phyloP scores from a whole-genome alignment of 2,888 invertebrate genomes.

The Hetaerina titia region DNA sequence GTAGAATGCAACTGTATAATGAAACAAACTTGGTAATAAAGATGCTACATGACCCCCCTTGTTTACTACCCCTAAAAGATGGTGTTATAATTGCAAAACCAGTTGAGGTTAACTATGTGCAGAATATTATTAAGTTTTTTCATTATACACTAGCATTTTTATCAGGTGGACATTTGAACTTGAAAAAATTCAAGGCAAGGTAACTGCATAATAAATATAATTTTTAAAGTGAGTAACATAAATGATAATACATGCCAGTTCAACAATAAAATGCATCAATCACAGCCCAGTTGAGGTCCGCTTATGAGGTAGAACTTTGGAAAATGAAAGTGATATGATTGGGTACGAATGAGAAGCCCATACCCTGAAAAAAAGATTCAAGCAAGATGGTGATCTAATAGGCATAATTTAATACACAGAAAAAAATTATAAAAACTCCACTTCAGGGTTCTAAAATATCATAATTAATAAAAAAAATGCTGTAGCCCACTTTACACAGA shows the following conservation, averaged over 20 bases:
- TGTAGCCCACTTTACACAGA: too few species aligned
- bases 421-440: neutral
- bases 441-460: too few species aligned
- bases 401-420: too few species aligned
- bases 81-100: too few species aligned
- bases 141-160: too few species aligned
- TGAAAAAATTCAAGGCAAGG: neutral
- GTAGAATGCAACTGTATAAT: too few species aligned
- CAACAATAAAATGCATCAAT: neutral
- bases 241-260: neutral
- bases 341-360: slow-evolving; percentile 73
- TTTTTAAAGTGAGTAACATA: neutral
- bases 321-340: slow-evolving; percentile 75
- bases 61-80: too few species aligned
- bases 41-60: too few species aligned
- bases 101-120: too few species aligned
- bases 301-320: slow-evolving; percentile 71
- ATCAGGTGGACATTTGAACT: neutral
- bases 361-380: slow-evolving; percentile 74
- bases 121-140: too few species aligned
- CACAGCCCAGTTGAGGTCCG: neutral
- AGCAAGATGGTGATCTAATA: neutral
- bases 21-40: too few species aligned
- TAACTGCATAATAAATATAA: neutral
- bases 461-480: too few species aligned